A percentile compares a stretch with the other conserved stretches of the same genome.
Conservation (phyloP, 2,113 vertebrate species). For the Synodontis membranacea region DNA sequence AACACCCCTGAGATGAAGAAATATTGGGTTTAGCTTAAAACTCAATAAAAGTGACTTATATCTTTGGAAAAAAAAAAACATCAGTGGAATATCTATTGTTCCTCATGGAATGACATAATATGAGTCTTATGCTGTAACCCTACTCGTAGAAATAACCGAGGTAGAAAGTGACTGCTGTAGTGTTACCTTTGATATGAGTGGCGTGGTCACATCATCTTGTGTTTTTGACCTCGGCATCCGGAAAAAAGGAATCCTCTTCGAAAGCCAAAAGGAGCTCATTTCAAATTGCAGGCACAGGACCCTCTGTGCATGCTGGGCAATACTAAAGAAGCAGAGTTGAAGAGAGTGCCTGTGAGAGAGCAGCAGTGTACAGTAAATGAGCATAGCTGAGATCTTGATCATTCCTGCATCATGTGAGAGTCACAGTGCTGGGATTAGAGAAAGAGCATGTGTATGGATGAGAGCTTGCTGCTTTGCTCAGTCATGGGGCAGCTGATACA, state of each 20-base stretch:
- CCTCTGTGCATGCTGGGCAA: slow-evolving; percentile 27
- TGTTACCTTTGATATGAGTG: slow-evolving; percentile 83
- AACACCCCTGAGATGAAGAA: not conserved
- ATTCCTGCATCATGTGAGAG: slow-evolving; percentile 79
- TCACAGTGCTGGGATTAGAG: slow-evolving; percentile 75
- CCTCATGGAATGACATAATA: not conserved
- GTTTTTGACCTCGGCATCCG: slow-evolving; percentile 50
- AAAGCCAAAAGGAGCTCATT: slow-evolving; percentile 58
- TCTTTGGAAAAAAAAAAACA: not conserved
- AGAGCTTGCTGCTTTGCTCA: not conserved
- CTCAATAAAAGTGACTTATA: not conserved
- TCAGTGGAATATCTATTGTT: not conserved
- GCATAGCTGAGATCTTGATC: slow-evolving; percentile 48
- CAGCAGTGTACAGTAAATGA: not conserved
- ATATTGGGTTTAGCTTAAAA: not conserved
- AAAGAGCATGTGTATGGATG: slow-evolving; percentile 42
- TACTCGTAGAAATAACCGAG: not conserved
- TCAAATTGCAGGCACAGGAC: slow-evolving; percentile 43
- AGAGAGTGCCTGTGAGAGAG: not conserved
- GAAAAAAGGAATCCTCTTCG: slow-evolving; percentile 52
- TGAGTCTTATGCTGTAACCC: not conserved
- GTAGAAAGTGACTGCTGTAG: not conserved
- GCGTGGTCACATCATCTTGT: slow-evolving; percentile 68
- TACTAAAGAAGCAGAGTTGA: slow-evolving; percentile 44
- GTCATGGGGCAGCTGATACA: not conserved